Evolutionary conservation across 2,113 vertebrate species (phyloP).

Genomic region (Oncorhynchus keta): DNA sequence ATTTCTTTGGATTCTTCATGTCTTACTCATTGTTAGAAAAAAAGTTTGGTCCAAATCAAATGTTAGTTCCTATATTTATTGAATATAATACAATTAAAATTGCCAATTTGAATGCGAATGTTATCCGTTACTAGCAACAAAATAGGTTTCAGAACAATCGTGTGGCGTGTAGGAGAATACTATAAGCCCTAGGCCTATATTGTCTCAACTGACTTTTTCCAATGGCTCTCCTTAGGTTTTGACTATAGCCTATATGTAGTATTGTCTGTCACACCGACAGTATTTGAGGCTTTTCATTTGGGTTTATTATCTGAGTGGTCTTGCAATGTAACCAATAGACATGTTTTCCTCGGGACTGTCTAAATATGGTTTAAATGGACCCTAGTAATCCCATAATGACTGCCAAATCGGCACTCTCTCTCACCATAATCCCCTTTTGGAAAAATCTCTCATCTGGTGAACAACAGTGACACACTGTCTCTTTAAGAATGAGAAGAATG

Average conservation of each 20-base stretch:
- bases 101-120: too few relatives aligned
- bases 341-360: too few relatives aligned
- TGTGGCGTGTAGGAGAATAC: too few relatives aligned
- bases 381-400: not conserved
- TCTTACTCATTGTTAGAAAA: too few relatives aligned
- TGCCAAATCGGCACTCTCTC: not conserved
- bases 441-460: not conserved
- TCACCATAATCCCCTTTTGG: constrained; percentile 3
- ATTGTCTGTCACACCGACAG: not conserved
- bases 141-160: too few relatives aligned
- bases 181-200: not conserved
- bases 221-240: not conserved
- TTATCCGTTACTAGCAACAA: too few relatives aligned
- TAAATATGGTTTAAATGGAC: not conserved
- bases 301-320: not conserved
- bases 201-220: not conserved
- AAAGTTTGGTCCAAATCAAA: too few relatives aligned
- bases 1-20: too few relatives aligned
- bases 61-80: too few relatives aligned
- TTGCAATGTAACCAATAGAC: not conserved
- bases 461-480: constrained; percentile 3
- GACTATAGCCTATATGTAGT: too few relatives aligned
- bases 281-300: not conserved
- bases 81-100: too few relatives aligned
- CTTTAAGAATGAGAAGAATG: constrained; percentile 38